These are phyloP conservation scores for Sisor rabdophorus DNA, from an alignment of 2,113 vertebrate genomes.

Conservation along the genomic window DNA sequence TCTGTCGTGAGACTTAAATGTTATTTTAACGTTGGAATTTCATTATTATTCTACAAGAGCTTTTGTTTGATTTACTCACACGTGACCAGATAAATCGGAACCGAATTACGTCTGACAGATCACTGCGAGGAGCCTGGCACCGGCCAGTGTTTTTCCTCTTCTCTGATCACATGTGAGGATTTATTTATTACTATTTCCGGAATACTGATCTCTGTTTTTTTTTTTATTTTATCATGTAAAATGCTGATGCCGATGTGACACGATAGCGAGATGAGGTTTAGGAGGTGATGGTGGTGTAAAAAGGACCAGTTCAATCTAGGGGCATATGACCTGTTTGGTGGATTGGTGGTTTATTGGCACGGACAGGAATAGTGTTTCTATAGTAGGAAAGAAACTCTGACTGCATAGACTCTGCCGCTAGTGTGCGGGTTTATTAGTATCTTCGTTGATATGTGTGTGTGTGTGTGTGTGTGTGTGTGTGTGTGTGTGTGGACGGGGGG, in stretches of 20 bases:
- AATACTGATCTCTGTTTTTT: too few species aligned
- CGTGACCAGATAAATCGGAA: neutral
- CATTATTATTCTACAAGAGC: neutral
- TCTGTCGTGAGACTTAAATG: neutral
- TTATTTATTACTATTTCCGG: neutral
- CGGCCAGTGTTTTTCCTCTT: neutral
- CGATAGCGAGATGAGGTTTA: conserved; percentile 61
- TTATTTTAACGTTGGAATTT: neutral
- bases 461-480: conserved; percentile 3
- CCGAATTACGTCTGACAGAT: neutral
- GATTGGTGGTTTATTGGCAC: neutral
- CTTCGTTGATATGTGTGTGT: conserved; percentile 1
- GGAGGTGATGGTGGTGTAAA: conserved; percentile 63
- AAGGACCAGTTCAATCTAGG: conserved; percentile 63
- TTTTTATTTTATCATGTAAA: too few species aligned
- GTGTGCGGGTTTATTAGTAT: neutral
- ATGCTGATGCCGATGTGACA: conserved; percentile 68
- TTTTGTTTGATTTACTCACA: neutral
- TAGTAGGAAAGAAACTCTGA: neutral
- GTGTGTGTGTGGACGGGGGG: conserved; percentile 15
- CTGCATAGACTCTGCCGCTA: neutral
- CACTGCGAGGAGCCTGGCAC: neutral
- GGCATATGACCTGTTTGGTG: conserved; percentile 63
- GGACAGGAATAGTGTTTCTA: neutral
- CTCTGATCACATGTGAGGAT: neutral